phyloP scores from a whole-genome alignment of 2,797 vertebrate genomes.

The Neomorphus geoffroyi region DNA sequence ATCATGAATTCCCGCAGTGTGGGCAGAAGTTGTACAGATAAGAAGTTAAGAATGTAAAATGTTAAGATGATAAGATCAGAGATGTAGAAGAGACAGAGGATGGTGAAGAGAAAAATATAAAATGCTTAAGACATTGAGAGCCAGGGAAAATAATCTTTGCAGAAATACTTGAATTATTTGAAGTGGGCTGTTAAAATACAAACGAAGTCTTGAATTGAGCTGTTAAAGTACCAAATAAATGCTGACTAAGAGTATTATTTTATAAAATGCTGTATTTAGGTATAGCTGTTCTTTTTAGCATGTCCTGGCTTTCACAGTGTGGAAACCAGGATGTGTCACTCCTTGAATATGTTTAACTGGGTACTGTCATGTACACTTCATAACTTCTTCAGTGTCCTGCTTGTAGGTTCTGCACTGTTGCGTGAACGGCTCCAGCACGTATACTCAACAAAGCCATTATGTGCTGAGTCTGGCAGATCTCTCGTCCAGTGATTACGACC shows the following conservation, averaged over 20 bases:
- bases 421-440: slow-evolving; percentile 91
- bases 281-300: accelerated
- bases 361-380: neutral
- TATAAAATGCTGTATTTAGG: neutral
- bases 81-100: neutral
- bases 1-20: neutral
- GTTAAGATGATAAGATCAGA: neutral
- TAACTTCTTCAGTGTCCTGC: neutral
- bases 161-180: neutral
- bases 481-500: slow-evolving; percentile 88
- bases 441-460: slow-evolving; percentile 93
- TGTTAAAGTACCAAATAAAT: neutral
- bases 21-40: neutral
- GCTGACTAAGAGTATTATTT: neutral
- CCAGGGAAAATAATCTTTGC: neutral
- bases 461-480: slow-evolving; percentile 92
- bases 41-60: neutral
- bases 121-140: neutral
- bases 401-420: slow-evolving; percentile 93
- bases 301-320: neutral
- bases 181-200: neutral
- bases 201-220: neutral
- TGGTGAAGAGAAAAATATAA: neutral
- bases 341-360: neutral
- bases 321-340: neutral